Conservation (phyloP, 1,140 invertebrate genomes). For the Neodiprion virginianus region DNA sequence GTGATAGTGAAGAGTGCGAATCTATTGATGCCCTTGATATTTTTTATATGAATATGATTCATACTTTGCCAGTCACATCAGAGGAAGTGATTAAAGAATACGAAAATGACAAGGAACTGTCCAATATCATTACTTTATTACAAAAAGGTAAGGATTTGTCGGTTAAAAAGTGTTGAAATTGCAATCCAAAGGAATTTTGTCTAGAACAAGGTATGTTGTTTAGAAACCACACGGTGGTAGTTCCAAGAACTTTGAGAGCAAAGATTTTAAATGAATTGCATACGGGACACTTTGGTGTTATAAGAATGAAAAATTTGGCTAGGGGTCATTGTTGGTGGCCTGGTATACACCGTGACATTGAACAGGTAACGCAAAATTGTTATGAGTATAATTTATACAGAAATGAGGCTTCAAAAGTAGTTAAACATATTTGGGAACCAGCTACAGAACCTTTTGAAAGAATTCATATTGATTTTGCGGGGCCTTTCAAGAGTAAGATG, state of each 20-base stretch:
- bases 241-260: constrained; percentile 20
- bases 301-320: constrained; percentile 57
- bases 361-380: constrained; percentile 39
- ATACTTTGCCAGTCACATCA: too few relatives aligned
- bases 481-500: constrained; percentile 37
- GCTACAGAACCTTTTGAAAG: constrained; percentile 46
- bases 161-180: background rate
- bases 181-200: too few relatives aligned
- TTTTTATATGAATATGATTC: too few relatives aligned
- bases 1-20: too few relatives aligned
- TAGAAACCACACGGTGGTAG: constrained; percentile 23
- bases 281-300: constrained; percentile 52
- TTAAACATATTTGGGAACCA: constrained; percentile 42
- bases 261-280: constrained; percentile 38
- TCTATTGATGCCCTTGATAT: too few relatives aligned
- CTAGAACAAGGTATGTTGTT: too few relatives aligned
- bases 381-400: constrained; percentile 30
- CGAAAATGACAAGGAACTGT: too few relatives aligned
- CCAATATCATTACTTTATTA: background rate
- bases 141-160: background rate
- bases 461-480: constrained; percentile 55
- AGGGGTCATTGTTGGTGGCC: constrained; percentile 54
- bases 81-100: too few relatives aligned
- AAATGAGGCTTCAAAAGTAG: constrained; percentile 24
- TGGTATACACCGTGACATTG: constrained; percentile 53